Evolutionary conservation across 2,797 vertebrate species (phyloP).

Genomic region (Neomorphus geoffroyi): DNA sequence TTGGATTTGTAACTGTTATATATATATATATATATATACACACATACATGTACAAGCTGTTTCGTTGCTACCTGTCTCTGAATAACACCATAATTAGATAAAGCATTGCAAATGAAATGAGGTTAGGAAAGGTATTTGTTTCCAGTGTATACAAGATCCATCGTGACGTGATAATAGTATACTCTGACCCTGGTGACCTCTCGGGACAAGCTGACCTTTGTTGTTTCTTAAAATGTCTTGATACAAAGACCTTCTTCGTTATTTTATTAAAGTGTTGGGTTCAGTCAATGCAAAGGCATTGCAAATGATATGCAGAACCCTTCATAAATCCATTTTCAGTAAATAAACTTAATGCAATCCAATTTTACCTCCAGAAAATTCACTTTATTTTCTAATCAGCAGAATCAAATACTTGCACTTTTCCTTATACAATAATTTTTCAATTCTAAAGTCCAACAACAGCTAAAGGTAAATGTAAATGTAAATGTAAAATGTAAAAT

Average conservation of each 20-base stretch:
- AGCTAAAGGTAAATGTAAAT: background rate
- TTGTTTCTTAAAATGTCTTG: too few species aligned
- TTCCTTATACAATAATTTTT: background rate
- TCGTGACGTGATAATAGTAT: background rate
- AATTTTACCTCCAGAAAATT: background rate
- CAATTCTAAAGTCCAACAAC: background rate
- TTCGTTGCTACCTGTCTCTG: background rate
- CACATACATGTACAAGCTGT: background rate
- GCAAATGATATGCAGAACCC: background rate
- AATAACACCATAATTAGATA: background rate
- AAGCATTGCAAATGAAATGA: background rate
- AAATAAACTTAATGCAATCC: background rate
- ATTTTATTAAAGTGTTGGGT: background rate
- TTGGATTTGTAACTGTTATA: background rate
- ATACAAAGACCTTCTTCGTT: background rate
- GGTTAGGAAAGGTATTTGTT: background rate
- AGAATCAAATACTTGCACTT: background rate
- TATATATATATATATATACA: too few species aligned
- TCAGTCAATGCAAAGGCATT: background rate
- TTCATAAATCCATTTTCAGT: background rate
- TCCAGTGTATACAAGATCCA: background rate
- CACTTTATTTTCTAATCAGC: background rate
- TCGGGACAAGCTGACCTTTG: background rate
- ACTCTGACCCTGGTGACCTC: background rate
- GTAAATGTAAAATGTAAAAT: too few species aligned